Base-by-base conservation (phyloP, 2,797 vertebrate species). In the Menidia menidia region DNA sequence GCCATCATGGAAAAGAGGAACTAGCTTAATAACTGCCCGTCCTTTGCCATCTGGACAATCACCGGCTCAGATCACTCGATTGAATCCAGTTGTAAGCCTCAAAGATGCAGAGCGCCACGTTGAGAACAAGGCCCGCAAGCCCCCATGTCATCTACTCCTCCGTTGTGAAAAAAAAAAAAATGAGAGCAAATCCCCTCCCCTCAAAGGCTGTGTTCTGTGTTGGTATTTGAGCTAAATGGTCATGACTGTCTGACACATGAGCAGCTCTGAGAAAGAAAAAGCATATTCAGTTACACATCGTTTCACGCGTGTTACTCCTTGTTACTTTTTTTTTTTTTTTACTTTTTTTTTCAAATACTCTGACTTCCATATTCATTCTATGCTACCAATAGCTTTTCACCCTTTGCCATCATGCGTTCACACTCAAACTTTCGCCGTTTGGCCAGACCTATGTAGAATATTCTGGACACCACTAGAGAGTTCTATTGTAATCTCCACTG, bases 1-100 rank as follows among this genome's bases (percentile, higher is more conserved):
- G 54, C 60, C 68, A 44, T 56, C 10, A 35, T 43, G 39, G 60
- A 75, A 90, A 89, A 85, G 73, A 80, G 85, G 85, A 92, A 92
- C 79, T 19, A 0, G 41, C 71, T 80, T 43, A 70, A 72, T 60
- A 85, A 84, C 64, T 14, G 73, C n/a, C 19, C 31, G 3, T 68
- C 8, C 6, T 52, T 30, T 39, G 59, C 64, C 74, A 71, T 64
- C 73, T 84, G 82, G 48, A 33, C 64, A 16, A 60, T 73, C 41
- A 77, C 10, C 7, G 12, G 50, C 32, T 54, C 7, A 44, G 12
- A 60, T 50, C 18, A 62, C 71, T 31, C 39, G 1, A 6, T 53
- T 56, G 33, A 31, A 63, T 61, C 48, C 51, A 53, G n/a, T 60
- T 12, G 44, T 31, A 61, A 64, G 16, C 33, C 43, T 4, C 35